A percentile compares a stretch with the other conserved stretches of the same genome.
Conservation (phyloP, 2,113 vertebrate species). For the Tricholaema leucomelas region DNA sequence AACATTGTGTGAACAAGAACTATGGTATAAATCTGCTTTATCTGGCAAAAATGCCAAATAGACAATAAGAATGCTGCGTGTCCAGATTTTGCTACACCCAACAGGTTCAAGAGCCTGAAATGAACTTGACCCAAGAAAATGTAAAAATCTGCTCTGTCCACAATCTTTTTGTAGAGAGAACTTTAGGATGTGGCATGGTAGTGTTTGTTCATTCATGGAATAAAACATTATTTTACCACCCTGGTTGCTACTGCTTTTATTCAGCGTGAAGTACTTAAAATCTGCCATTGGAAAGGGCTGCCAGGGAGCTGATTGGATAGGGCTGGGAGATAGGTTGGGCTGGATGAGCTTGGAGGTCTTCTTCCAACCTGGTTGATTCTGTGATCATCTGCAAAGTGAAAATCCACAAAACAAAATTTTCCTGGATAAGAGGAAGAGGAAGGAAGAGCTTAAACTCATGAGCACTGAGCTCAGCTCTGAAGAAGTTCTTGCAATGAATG, state of each 20-base stretch:
- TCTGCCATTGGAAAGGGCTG: too few species aligned
- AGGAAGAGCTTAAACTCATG: background rate
- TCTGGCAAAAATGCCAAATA: slow-evolving; percentile 24
- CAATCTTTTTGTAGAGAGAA: slow-evolving; percentile 60
- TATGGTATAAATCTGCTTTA: slow-evolving; percentile 46
- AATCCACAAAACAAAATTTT: background rate
- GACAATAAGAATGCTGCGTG: slow-evolving; percentile 35
- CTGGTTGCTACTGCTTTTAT: slow-evolving; percentile 51
- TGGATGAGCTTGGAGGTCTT: too few species aligned
- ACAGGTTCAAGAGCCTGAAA: slow-evolving; percentile 7
- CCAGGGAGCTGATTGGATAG: too few species aligned
- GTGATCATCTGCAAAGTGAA: background rate
- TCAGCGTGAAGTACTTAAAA: background rate
- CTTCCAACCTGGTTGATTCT: too few species aligned
- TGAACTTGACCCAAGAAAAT: slow-evolving; percentile 35
- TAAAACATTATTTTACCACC: slow-evolving; percentile 85
- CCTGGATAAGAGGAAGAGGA: background rate
- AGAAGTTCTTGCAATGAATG: background rate
- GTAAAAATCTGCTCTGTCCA: slow-evolving; percentile 62
- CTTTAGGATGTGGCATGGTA: slow-evolving; percentile 73
- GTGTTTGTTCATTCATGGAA: slow-evolving; percentile 77
- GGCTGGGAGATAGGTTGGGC: too few species aligned
- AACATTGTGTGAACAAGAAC: slow-evolving; percentile 18
- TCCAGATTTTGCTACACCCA: slow-evolving; percentile 37
- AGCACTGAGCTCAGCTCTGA: background rate